Conservation (phyloP, 2,888 invertebrate genomes). For the Oxystoma pomonae region DNA sequence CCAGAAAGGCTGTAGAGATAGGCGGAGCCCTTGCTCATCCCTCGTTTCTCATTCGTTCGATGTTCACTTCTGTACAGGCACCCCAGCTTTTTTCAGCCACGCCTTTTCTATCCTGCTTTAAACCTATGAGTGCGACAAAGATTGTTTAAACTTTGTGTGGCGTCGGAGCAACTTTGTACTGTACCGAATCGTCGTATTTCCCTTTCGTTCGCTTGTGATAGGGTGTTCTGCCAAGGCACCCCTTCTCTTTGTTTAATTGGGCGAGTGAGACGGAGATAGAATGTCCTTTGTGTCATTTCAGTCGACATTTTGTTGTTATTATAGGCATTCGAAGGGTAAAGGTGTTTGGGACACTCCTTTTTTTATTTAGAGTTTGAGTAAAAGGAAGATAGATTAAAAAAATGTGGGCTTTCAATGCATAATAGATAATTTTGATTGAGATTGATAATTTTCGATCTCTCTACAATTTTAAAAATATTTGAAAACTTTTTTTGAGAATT, state of each 20-base stretch:
- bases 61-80: background rate
- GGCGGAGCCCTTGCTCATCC: conserved; percentile 36
- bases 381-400: no score
- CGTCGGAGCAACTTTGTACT: background rate
- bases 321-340: no score
- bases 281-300: background rate
- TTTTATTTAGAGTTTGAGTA: no score
- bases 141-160: background rate
- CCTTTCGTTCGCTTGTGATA: background rate
- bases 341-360: no score
- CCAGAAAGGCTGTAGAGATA: conserved; percentile 33
- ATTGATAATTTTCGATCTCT: no score
- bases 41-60: conserved; percentile 4
- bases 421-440: no score
- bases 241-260: background rate
- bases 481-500: no score
- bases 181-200: background rate
- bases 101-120: background rate
- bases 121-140: background rate
- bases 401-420: no score
- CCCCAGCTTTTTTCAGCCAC: background rate
- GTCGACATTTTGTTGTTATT: background rate
- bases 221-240: background rate
- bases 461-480: no score
- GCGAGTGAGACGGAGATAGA: background rate